A percentile compares a stretch with the other conserved stretches of the same genome.
Evolutionary conservation across 2,888 invertebrate genomes (phyloP).

Genomic region (Lutraria lutraria): DNA sequence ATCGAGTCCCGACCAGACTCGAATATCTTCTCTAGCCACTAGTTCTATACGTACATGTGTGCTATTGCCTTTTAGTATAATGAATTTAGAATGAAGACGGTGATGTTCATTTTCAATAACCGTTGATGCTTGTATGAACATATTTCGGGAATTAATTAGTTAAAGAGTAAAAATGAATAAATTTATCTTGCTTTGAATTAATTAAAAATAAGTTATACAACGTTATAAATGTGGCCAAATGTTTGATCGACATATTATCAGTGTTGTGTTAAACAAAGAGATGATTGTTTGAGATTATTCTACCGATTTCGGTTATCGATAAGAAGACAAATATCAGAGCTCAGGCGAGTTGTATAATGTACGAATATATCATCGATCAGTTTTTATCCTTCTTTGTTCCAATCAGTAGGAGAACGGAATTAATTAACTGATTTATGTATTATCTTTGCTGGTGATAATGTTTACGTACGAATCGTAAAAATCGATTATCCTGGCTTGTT

Average conservation of each 20-base stretch:
- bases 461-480: not conserved
- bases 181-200: not conserved
- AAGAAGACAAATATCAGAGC: not conserved
- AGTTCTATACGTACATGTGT: too few species aligned
- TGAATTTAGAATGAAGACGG: too few species aligned
- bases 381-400: not conserved
- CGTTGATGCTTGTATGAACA: not conserved
- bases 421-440: conserved; percentile 8
- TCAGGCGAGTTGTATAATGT: not conserved
- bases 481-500: not conserved
- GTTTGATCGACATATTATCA: not conserved
- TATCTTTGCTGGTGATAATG: conserved; percentile 1
- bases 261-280: not conserved
- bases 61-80: too few species aligned
- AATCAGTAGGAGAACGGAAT: not conserved
- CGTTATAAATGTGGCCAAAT: not conserved
- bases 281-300: not conserved
- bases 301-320: not conserved
- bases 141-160: not conserved
- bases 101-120: too few species aligned
- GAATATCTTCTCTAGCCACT: too few species aligned
- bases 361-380: not conserved
- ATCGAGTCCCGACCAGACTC: too few species aligned
- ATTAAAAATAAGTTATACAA: too few species aligned
- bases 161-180: not conserved